Conservation (phyloP, 2,888 invertebrate species). For the Caenorhabditis sinica region DNA sequence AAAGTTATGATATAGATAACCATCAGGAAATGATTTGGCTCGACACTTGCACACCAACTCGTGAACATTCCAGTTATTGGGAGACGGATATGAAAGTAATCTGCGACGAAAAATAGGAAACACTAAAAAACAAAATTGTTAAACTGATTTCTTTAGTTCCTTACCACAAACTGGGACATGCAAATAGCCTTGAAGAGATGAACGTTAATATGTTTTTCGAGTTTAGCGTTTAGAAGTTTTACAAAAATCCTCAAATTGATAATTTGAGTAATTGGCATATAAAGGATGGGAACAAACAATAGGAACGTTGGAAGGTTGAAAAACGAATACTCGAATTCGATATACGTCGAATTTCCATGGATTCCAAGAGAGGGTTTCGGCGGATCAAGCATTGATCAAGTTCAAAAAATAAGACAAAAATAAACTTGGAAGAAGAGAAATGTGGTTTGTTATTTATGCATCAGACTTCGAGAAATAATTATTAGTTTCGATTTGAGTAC, state of each 20-base stretch:
- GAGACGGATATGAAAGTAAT: slow-evolving; percentile 40
- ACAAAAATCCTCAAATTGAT: slow-evolving; percentile 34
- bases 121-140: slow-evolving; percentile 23
- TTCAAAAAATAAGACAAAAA: not conserved
- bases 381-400: too few species aligned
- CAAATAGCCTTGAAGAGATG: slow-evolving; percentile 31
- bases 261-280: slow-evolving; percentile 35
- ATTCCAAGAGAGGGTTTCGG: slow-evolving; percentile 9
- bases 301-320: slow-evolving; percentile 41
- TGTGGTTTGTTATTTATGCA: too few species aligned
- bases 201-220: slow-evolving; percentile 35
- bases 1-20: slow-evolving; percentile 35
- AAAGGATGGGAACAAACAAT: slow-evolving; percentile 35
- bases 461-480: too few species aligned
- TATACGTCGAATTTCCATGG: slow-evolving; percentile 40
- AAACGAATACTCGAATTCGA: slow-evolving; percentile 24
- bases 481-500: too few species aligned
- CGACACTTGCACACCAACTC: slow-evolving; percentile 49
- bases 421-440: not conserved
- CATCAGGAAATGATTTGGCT: slow-evolving; percentile 42
- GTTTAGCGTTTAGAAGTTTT: slow-evolving; percentile 8
- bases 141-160: not conserved
- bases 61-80: slow-evolving; percentile 48
- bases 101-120: slow-evolving; percentile 41
- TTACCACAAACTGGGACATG: slow-evolving; percentile 23